These are phyloP conservation scores for Halictus ligatus DNA, from an alignment of 2,888 invertebrate genomes.

Conservation along the genomic window DNA sequence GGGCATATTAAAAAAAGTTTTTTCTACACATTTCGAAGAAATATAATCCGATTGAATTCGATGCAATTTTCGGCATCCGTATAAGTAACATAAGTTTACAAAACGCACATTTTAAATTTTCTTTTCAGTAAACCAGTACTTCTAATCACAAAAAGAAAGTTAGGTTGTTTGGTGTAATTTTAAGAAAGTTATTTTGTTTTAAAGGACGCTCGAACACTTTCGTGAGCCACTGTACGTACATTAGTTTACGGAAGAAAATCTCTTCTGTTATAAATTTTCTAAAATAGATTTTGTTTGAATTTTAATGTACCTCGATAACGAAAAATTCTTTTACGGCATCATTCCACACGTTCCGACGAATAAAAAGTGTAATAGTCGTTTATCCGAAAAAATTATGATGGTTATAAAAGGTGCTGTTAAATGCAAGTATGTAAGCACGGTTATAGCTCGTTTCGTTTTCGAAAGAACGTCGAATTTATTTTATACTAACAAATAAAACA, in stretches of 20 bases:
- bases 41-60: too few relatives aligned
- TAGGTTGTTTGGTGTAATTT: too few relatives aligned
- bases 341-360: not conserved
- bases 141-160: too few relatives aligned
- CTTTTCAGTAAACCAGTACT: too few relatives aligned
- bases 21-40: too few relatives aligned
- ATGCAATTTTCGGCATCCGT: too few relatives aligned
- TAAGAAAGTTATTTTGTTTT: too few relatives aligned
- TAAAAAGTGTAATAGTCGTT: not conserved
- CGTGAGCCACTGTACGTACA: too few relatives aligned
- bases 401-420: not conserved
- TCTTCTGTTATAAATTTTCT: not conserved
- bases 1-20: too few relatives aligned
- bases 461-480: not conserved
- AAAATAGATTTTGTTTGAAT: not conserved
- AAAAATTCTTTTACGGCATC: constrained; percentile 1
- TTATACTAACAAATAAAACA: not conserved
- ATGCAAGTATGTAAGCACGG: not conserved
- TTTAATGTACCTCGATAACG: not conserved
- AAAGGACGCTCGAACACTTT: too few relatives aligned
- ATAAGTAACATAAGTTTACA: too few relatives aligned
- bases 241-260: not conserved
- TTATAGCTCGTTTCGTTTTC: not conserved
- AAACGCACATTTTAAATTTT: too few relatives aligned
- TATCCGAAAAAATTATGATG: not conserved